Conservation (phyloP, 2,888 invertebrate genomes). For the Pandemis corylana region DNA sequence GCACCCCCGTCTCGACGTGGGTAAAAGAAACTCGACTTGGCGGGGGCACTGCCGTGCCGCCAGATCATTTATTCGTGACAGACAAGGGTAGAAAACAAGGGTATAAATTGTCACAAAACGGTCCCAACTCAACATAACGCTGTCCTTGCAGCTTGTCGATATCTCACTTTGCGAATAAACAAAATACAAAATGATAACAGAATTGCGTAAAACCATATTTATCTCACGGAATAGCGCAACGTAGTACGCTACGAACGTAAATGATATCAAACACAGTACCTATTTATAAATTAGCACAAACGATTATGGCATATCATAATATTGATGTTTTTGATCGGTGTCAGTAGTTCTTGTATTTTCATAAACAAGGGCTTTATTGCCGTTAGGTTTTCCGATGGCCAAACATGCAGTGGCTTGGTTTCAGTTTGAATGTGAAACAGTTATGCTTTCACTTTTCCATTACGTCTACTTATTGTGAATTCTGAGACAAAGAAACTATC, state of each 20-base stretch:
- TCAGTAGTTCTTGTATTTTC: neutral
- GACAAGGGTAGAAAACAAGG: too few relatives aligned
- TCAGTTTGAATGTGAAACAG: neutral
- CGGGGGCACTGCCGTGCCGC: too few relatives aligned
- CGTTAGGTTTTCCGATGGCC: neutral
- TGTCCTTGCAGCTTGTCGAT: too few relatives aligned
- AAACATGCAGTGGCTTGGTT: neutral
- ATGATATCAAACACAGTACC: neutral
- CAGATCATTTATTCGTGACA: too few relatives aligned
- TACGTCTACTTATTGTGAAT: neutral
- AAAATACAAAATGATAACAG: conserved; percentile 9
- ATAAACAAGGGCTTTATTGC: neutral
- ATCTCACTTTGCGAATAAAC: neutral
- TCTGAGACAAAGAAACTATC: neutral
- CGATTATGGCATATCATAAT: neutral
- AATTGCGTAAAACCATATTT: conserved; percentile 18
- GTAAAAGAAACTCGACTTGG: too few relatives aligned
- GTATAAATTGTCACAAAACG: neutral
- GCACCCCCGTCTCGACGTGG: too few relatives aligned
- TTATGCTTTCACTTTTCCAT: neutral
- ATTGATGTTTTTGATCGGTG: neutral
- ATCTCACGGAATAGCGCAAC: conserved; percentile 16
- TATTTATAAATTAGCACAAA: conserved; percentile 8
- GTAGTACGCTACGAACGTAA: conserved; percentile 23
- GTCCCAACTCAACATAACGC: too few relatives aligned